Evolutionary conservation across 2,888 invertebrate species (phyloP).

Genomic region (Rhodophaea formosa): DNA sequence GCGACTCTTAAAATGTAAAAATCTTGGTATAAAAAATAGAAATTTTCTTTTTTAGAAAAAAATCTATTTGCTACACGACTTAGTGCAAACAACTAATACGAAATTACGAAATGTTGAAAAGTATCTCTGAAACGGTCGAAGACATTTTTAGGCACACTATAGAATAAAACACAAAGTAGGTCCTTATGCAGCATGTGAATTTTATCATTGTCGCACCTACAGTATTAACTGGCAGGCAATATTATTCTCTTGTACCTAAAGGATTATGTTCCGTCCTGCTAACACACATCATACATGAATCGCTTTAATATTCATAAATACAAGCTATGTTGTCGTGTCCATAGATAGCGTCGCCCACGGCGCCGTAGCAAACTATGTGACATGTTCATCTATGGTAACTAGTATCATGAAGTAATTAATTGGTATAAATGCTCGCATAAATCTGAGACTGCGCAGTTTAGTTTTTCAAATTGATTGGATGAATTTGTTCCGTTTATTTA

Average conservation of each 20-base stretch:
- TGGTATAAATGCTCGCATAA: conserved; percentile 26
- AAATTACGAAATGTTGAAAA: too few relatives aligned
- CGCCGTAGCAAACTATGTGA: conserved; percentile 20
- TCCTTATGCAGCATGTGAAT: background rate
- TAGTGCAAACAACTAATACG: too few relatives aligned
- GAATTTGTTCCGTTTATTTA: background rate
- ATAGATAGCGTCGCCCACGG: conserved; percentile 30
- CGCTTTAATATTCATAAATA: conserved; percentile 12
- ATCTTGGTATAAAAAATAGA: too few relatives aligned
- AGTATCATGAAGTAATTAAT: conserved; percentile 28
- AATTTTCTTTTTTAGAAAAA: too few relatives aligned
- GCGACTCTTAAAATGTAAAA: too few relatives aligned
- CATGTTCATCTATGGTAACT: conserved; percentile 30
- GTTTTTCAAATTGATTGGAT: background rate
- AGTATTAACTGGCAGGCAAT: background rate
- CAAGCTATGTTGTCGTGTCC: conserved; percentile 7
- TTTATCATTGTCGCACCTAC: background rate
- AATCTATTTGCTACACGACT: too few relatives aligned
- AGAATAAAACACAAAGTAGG: too few relatives aligned
- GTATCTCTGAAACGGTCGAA: too few relatives aligned
- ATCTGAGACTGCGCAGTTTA: conserved; percentile 9
- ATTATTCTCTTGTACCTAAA: background rate
- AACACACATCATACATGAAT: conserved; percentile 3
- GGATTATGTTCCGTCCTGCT: background rate
- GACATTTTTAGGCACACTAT: too few relatives aligned